phyloP scores from a whole-genome alignment of 2,113 vertebrate genomes.

The Irena cyanogastra region DNA sequence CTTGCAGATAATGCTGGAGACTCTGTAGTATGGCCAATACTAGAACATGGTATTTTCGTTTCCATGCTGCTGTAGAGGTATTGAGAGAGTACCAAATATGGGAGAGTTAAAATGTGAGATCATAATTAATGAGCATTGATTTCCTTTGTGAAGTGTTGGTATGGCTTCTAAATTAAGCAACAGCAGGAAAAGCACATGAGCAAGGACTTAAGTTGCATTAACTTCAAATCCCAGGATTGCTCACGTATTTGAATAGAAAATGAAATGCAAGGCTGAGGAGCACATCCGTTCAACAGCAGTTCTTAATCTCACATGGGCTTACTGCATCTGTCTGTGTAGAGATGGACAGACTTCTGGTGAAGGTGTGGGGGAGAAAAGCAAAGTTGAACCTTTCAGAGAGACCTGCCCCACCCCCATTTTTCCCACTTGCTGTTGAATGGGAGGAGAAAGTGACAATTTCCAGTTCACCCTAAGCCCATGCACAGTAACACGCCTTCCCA shows the following conservation, averaged over 20 bases:
- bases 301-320: neutral
- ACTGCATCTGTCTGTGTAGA: neutral
- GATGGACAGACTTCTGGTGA: neutral
- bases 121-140: conserved; percentile 43
- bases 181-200: neutral
- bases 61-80: neutral
- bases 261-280: neutral
- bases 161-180: conserved; percentile 30
- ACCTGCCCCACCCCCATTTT: neutral
- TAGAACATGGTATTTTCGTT: neutral
- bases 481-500: neutral
- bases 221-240: conserved; percentile 1
- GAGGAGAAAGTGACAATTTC: neutral
- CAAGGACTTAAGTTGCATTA: conserved; percentile 8
- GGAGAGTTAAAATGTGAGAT: conserved; percentile 14
- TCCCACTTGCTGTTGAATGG: neutral
- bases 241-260: neutral
- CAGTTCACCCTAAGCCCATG: neutral
- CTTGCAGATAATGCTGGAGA: neutral
- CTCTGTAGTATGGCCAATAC: neutral
- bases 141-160: conserved; percentile 30
- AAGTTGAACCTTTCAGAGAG: neutral
- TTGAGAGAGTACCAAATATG: neutral
- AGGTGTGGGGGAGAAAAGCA: neutral
- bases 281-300: neutral